Conservation (phyloP, 2,113 vertebrate species). For the Trichomycterus rosablanca region DNA sequence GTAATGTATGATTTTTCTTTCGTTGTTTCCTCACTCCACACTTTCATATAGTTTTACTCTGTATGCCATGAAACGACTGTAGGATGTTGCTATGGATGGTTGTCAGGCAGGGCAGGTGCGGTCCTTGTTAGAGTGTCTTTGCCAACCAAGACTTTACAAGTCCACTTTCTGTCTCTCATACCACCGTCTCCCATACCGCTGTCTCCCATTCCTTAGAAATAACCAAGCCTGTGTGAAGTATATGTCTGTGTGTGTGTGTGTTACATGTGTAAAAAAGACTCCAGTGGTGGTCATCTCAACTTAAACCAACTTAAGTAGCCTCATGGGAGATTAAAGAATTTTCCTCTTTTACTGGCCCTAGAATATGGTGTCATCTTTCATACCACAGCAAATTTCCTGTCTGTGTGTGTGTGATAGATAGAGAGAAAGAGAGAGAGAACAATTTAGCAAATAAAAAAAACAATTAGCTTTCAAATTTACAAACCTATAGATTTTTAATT, state of each 20-base stretch:
- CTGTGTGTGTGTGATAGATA: conserved; percentile 18
- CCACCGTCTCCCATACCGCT: background rate
- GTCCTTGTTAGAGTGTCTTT: background rate
- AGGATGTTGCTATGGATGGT: too few relatives aligned
- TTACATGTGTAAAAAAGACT: too few relatives aligned
- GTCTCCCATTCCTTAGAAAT: background rate
- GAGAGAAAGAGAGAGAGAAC: too few relatives aligned
- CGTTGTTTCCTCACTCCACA: too few relatives aligned
- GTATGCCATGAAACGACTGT: too few relatives aligned
- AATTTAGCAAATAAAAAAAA: too few relatives aligned
- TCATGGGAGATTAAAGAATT: conserved; percentile 40
- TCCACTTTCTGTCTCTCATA: background rate
- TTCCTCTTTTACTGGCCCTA: conserved; percentile 32
- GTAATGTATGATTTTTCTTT: too few relatives aligned
- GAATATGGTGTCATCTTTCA: conserved; percentile 50
- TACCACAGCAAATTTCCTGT: conserved; percentile 42
- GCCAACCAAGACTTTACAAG: conserved; percentile 12
- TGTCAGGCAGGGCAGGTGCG: background rate
- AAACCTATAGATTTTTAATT: too few relatives aligned
- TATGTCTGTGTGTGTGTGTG: background rate
- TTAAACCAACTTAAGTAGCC: conserved; percentile 17
- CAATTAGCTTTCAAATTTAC: too few relatives aligned
- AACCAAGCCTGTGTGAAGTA: background rate
- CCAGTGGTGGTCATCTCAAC: background rate
- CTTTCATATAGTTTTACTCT: too few relatives aligned